Conservation (phyloP, 2,113 vertebrate genomes). For the Myxocyprinus asiaticus region DNA sequence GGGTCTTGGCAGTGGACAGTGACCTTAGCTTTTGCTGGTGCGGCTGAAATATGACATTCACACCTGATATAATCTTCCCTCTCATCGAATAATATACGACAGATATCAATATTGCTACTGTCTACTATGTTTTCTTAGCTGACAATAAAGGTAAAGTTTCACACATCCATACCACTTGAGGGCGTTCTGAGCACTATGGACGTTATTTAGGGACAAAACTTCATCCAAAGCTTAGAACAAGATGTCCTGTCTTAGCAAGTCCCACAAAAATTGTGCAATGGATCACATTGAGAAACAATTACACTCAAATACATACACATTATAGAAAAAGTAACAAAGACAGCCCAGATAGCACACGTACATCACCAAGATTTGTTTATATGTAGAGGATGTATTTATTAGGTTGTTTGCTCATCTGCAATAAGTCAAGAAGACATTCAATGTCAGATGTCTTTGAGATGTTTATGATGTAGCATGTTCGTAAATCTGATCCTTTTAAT, state of each 20-base stretch:
- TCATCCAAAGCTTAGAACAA: constrained; percentile 39
- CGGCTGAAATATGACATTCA: constrained; percentile 54
- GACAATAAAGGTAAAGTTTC: not conserved
- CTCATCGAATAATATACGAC: constrained; percentile 12
- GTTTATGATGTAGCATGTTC: too few species aligned
- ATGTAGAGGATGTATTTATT: not conserved
- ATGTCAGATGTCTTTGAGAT: too few species aligned
- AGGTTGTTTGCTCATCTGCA: too few species aligned
- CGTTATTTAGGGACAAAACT: not conserved
- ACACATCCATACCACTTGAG: constrained; percentile 24
- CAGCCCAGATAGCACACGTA: too few species aligned
- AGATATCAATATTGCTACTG: not conserved
- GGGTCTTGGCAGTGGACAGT: constrained; percentile 45
- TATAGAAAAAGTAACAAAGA: constrained; percentile 34
- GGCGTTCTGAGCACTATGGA: not conserved
- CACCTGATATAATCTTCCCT: constrained; percentile 28
- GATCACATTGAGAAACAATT: constrained; percentile 37
- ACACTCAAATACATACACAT: constrained; percentile 37
- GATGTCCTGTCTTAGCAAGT: constrained; percentile 36
- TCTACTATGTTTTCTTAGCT: not conserved
- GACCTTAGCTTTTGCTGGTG: constrained; percentile 68
- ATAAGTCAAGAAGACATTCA: too few species aligned
- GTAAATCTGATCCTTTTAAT: too few species aligned
- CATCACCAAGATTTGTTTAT: too few species aligned
- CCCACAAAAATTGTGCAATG: constrained; percentile 54